Evolutionary conservation across 2,797 vertebrate genomes (phyloP), one percentile per base, ranked within the genome.

Genomic region (Bovichtus diacanthus): DNA sequence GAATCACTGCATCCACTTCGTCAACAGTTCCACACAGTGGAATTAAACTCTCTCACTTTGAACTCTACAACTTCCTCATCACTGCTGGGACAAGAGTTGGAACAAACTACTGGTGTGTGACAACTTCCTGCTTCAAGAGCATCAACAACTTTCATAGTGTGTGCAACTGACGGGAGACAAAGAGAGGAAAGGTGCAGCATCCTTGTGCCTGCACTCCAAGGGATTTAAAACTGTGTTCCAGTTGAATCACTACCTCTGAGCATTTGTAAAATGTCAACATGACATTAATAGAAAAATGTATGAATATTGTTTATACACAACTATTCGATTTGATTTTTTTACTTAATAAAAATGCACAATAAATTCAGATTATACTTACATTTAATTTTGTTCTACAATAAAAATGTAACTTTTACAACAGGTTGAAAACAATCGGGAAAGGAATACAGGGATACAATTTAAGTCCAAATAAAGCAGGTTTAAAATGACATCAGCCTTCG

Each of bases 101-200:
- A 77, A 62, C 36, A 5, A 73, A 36, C 25, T 56, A 21, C 50
- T 12, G 38, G 46, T 76, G 19, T 60, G 73, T 70, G 55, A 61
- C 50, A 85, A 85, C 83, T 95, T 97, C 95, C 96, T 95, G 94
- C 87, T 75, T 88, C 73, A n/a, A 71, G 78, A 90, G 87, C 68
- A 68, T 89, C 85, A 73, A 31, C 5, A 70, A 64, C 71, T 85
- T 83, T 67, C 66, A 70, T 53, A 50, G 41, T 50, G 41, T 74
- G 86, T 71, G 63, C 80, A 82, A 90, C 39, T 80, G 74, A 53
- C 21, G 41, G 78, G 81, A 87, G 94, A 98, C 97, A 99, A 98
- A 98, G 93, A 94, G 86, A 97, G 97, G 98, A 98, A 99, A 96
- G 95, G 94, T 94, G 96, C 94, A 89, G 94, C 95, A 96, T 97